Evolutionary conservation across 2,888 invertebrate species (phyloP).

Genomic region (Clostera curtula): DNA sequence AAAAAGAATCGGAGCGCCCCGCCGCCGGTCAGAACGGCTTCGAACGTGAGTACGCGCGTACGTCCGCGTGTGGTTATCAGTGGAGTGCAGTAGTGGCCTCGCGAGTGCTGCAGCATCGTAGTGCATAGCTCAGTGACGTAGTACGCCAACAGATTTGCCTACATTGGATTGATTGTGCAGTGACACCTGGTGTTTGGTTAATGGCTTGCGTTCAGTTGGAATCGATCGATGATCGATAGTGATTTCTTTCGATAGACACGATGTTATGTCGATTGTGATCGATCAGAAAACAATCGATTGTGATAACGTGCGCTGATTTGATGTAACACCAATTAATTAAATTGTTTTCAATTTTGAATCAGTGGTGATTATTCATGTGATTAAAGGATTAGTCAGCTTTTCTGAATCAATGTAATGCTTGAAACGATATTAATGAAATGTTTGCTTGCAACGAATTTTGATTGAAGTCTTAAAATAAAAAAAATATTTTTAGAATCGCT

Average conservation of each 20-base stretch:
- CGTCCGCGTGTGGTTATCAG: conserved; percentile 42
- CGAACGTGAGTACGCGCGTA: conserved; percentile 89
- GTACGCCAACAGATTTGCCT: conserved; percentile 43
- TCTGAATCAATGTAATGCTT: too few relatives aligned
- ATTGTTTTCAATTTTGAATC: too few relatives aligned
- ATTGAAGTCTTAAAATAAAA: background rate
- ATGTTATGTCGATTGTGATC: too few relatives aligned
- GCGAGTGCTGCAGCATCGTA: conserved; percentile 24
- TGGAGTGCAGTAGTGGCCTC: conserved; percentile 49
- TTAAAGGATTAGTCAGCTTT: too few relatives aligned
- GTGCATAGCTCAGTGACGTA: conserved; percentile 43
- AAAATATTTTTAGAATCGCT: conserved; percentile 5
- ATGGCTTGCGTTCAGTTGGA: conserved; percentile 32
- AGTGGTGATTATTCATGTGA: too few relatives aligned
- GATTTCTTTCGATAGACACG: conserved; percentile 13
- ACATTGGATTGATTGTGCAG: conserved; percentile 63
- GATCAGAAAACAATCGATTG: too few relatives aligned
- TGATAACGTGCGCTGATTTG: too few relatives aligned
- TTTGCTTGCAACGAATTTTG: too few relatives aligned
- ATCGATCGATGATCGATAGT: conserved; percentile 13
- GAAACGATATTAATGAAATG: too few relatives aligned
- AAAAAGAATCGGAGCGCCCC: conserved; percentile 81
- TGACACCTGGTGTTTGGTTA: conserved; percentile 45
- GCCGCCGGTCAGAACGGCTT: conserved; percentile 96
- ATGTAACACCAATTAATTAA: too few relatives aligned